phyloP scores from a whole-genome alignment of 2,888 invertebrate species.

The Phyllotreta cruciferae region DNA sequence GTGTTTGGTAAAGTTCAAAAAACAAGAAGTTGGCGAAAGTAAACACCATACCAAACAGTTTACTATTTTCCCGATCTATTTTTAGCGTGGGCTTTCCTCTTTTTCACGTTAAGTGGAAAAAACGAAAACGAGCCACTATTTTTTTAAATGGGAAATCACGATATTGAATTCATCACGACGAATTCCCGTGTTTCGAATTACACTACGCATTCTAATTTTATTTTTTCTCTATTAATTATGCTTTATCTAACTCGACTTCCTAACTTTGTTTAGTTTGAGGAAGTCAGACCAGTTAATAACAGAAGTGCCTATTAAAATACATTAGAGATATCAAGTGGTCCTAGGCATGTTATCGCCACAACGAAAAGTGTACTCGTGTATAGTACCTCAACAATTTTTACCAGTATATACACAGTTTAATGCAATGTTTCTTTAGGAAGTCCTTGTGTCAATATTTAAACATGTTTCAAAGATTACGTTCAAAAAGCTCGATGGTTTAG shows the following conservation, averaged over 20 bases:
- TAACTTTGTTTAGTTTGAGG: conserved; percentile 3
- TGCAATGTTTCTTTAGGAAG: neutral
- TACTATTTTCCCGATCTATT: conserved; percentile 2
- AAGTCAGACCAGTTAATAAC: conserved; percentile 5
- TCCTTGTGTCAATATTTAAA: neutral
- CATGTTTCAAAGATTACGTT: neutral
- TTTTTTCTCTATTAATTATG: conserved; percentile 4
- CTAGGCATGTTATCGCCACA: neutral
- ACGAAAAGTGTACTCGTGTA: neutral
- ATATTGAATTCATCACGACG: too few relatives aligned
- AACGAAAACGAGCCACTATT: neutral
- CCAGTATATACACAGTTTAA: neutral
- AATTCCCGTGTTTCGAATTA: too few relatives aligned
- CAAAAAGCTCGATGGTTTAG: neutral
- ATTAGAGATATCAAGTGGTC: neutral
- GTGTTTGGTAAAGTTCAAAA: conserved; percentile 14
- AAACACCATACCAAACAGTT: neutral
- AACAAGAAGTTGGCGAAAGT: conserved; percentile 6
- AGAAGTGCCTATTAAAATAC: conserved; percentile 7
- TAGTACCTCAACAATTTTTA: conserved; percentile 8
- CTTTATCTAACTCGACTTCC: neutral
- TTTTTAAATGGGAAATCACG: too few relatives aligned
- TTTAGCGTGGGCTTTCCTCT: conserved; percentile 5
- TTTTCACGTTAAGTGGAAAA: conserved; percentile 10
- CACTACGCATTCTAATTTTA: neutral